Base-by-base conservation (phyloP, 2,113 vertebrate species). In the Trogon surrucura region DNA sequence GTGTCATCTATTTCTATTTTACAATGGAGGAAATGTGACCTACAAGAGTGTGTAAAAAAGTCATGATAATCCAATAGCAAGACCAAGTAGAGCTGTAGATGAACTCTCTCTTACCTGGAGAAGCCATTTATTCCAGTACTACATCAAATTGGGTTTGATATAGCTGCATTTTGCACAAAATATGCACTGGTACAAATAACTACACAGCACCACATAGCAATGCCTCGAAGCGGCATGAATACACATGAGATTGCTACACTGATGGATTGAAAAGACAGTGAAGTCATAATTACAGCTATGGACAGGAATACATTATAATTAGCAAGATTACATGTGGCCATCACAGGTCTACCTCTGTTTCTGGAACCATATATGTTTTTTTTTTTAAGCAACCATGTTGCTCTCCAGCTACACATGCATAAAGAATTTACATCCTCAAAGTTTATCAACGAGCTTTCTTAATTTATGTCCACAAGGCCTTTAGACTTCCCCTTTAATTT, bases 401-500 rank as follows among this genome's bases (percentile, higher is more conserved):
- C 47, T 88, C n/a, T 47, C 78, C 92, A 80, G n/a, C n/a, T 64
- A 71, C 3, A 71, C 15, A 67, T 0, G 0, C 15, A 44, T 50
- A 25, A 95, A 75, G 38, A 92, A 82, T 81, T 85, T 93, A 32
- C 71, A 89, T 88, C 36, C 30, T 75, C 9, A 1, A 54, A 81
- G 7, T 56, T 27, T 56, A 94, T 84, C 75, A 97, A n/a, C 14
- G 32, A 60, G 36, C 88, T 87, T 80, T 94, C 47, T 75, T 97
- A 96, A 95, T 97, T 97, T 97, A 96, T 88, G 48, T 83, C 57
- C 36, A 38, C 73, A 72, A 67, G 56, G 86, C 85, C 78, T 95
- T 81, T 77, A 96, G 90, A 89, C 27, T 93, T 96, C 14, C 29
- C n/a, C 56, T 67, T 85, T 97, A 96, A 97, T 97, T 91, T 97